Percentiles rank a stretch among this genome's conserved stretches.
phyloP scores from a whole-genome alignment of 2,888 invertebrate species.

The Tetragonisca angustula region DNA sequence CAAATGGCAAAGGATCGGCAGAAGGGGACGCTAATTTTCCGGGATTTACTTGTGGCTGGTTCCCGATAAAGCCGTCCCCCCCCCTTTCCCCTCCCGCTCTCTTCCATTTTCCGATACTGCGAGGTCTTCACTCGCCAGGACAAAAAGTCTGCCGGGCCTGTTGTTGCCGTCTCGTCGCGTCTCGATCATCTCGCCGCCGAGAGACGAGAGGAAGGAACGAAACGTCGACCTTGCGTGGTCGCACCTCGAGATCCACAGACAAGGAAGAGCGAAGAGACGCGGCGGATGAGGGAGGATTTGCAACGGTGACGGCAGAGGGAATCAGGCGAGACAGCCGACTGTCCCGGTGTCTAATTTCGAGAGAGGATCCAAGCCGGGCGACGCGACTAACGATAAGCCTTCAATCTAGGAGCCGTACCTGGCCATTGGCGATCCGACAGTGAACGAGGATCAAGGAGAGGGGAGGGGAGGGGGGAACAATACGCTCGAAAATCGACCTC shows the following conservation, averaged over 20 bases:
- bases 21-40: constrained; percentile 63
- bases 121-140: constrained; percentile 2
- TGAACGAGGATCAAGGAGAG: constrained; percentile 24
- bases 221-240: constrained; percentile 27
- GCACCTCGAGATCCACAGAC: constrained; percentile 29
- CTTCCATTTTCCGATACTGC: constrained; percentile 49
- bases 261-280: not conserved
- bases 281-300: constrained; percentile 35
- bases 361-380: constrained; percentile 46
- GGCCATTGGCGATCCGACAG: constrained; percentile 41
- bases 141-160: constrained; percentile 46
- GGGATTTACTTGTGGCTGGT: constrained; percentile 61
- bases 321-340: constrained; percentile 53
- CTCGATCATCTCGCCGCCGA: constrained; percentile 45
- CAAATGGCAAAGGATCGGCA: constrained; percentile 46
- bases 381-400: constrained; percentile 58
- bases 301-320: constrained; percentile 54
- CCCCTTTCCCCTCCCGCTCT: too few relatives aligned
- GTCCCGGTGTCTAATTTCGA: constrained; percentile 63
- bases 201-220: not conserved
- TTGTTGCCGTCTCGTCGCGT: constrained; percentile 1
- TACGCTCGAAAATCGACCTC: constrained; percentile 33
- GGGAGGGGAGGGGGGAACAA: constrained; percentile 15
- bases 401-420: constrained; percentile 39
- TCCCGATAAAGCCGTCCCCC: constrained; percentile 58